phyloP scores from a whole-genome alignment of 2,113 vertebrate genomes.

The Psammodynastes pulverulentus region DNA sequence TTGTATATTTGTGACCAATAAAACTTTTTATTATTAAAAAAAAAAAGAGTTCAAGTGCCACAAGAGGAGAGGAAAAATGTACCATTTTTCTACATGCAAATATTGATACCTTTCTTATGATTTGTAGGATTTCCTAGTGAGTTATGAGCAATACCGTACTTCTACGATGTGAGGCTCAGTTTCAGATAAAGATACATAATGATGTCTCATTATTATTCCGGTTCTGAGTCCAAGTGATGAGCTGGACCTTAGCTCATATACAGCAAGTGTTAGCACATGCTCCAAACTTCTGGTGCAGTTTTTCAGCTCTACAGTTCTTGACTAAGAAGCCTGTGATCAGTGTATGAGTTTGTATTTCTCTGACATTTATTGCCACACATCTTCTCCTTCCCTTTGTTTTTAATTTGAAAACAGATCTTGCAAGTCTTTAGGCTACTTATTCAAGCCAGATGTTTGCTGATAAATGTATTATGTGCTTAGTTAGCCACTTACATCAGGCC shows the following conservation, averaged over 20 bases:
- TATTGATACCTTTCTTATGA: background rate
- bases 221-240: background rate
- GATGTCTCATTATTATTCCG: background rate
- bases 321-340: background rate
- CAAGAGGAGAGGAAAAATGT: background rate
- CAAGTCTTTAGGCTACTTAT: slow-evolving; percentile 6
- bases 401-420: slow-evolving; percentile 13
- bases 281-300: accelerated
- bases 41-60: background rate
- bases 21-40: too few relatives aligned
- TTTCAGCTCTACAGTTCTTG: background rate
- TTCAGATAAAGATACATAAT: background rate
- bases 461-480: slow-evolving; percentile 2
- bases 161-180: background rate
- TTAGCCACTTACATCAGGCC: slow-evolving; percentile 2
- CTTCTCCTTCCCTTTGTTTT: background rate
- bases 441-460: background rate
- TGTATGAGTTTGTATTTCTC: background rate
- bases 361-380: background rate
- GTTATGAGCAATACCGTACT: background rate
- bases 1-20: too few relatives aligned
- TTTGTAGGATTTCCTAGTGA: background rate
- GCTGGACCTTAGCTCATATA: background rate
- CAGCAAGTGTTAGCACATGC: background rate
- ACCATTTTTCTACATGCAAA: background rate